Evolutionary conservation across 2,113 vertebrate species (phyloP).

Genomic region (Chionomys nivalis): DNA sequence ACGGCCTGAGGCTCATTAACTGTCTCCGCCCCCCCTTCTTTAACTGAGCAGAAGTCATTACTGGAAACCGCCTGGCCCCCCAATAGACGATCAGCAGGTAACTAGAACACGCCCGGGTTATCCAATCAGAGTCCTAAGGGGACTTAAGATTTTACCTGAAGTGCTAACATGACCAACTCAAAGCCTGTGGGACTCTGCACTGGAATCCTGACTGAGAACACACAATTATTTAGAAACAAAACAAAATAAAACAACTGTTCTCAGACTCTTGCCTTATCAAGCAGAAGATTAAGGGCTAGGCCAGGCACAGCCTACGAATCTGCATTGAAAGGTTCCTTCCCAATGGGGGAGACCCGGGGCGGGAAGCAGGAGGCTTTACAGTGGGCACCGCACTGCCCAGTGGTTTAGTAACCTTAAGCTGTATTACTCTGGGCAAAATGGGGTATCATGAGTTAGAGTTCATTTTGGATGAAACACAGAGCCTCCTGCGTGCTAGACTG

Average conservation of each 20-base stretch:
- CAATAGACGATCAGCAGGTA: background rate
- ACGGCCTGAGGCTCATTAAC: background rate
- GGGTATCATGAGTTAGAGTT: background rate
- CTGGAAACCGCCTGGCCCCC: background rate
- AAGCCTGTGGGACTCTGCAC: slow-evolving; percentile 45
- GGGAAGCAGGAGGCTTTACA: background rate
- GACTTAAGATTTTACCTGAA: background rate
- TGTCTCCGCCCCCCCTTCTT: background rate
- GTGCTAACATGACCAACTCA: background rate
- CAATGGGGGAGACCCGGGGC: background rate
- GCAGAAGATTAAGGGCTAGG: background rate
- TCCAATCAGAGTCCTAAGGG: background rate
- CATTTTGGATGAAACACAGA: background rate
- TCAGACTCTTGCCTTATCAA: slow-evolving; percentile 51
- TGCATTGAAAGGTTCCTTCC: background rate
- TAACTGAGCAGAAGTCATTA: background rate
- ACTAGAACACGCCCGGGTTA: slow-evolving; percentile 26
- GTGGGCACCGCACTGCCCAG: background rate
- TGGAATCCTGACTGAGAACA: slow-evolving; percentile 24
- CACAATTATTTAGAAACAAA: slow-evolving; percentile 45
- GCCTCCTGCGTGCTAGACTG: background rate
- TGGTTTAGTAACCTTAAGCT: slow-evolving; percentile 7
- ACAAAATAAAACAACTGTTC: background rate
- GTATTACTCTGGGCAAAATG: background rate
- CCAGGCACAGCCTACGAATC: background rate